Base-by-base conservation (phyloP, 2,113 vertebrate species). In the Riparia riparia region DNA sequence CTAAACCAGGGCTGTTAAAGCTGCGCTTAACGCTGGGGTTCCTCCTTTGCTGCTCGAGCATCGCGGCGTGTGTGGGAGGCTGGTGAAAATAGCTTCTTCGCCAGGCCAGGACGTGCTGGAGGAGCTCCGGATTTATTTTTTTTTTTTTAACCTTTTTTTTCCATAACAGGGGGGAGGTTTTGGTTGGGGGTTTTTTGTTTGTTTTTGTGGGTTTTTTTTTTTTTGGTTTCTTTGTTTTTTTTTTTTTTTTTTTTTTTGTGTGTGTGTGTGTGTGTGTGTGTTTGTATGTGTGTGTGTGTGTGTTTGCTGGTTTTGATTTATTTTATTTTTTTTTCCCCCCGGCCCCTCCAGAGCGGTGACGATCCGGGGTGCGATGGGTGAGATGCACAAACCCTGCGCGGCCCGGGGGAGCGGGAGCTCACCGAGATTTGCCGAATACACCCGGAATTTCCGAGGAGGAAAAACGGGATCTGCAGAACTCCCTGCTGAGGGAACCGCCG, bases 11-110 rank as follows among this genome's bases (percentile, higher is more conserved):
- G 73, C 57, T 91, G 44, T 8, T 29, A 50, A 28, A 34, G 86
- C 93, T 79, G 65, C 2, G 0, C 51, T 82, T 32, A 74, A 10
- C 69, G 49, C 39, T 3, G 44, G 56, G 51, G 47, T 61, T 95
- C 47, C 94, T 95, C 70, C 45, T 87, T n/a, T 39, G 69, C 82
- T 87, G 93, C 81, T 93, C 58, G 6, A 61, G 81, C 94, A 77
- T 41, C 72, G 12, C 77, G 32, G 90, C 4, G 6, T 63, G 85
- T 2, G 78, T 90, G 85, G 93, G 93, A 96, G 96, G 94, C 12
- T 66, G 85, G 96, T 80, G 90, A 71, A 87, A 95, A 96, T 85
- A 92, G 86, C 82, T 93, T 78, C 78, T 57, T 85, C 9, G 0
- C 66, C 79, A 79, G 91, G 89, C 85, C 89, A 92, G 61, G 79